Base-by-base conservation (phyloP, 2,797 vertebrate species). In the Chiroxiphia lanceolata region DNA sequence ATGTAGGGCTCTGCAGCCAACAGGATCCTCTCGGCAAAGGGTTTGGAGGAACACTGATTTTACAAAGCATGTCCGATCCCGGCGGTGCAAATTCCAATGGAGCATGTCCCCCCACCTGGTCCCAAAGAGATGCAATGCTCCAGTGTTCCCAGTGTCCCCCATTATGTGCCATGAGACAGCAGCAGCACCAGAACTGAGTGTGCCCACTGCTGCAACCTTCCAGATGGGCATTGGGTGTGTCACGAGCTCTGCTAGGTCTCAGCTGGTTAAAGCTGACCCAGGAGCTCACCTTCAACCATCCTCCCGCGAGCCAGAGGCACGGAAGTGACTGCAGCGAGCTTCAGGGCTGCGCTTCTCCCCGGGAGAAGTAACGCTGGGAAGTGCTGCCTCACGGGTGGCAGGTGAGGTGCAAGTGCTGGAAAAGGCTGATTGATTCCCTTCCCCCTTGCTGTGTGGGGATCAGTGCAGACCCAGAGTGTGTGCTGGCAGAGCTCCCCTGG, bases 1-100 rank as follows among this genome's bases (percentile, higher is more conserved):
- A 0, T 1, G 0, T 0, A 9, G 79, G 50, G 74, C 27, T 77
- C 51, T 10, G 3, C 0, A 25, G 59, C 63, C 9, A 2, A 5
- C 0, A 4, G 75, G 18, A 47, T 61, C 29, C 50, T 50, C 26
- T 1, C 3, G 27, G 40, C 0, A 0, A 71, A 79, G 33, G 20
- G 11, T 88, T 61, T 1, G 1, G 40, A 53, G 45, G 59, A 70
- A 69, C 11, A 5, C 20, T 3, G 51, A 6, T 27, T 0, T 9
- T 56, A 25, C 0, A 0, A 53, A 50, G 63, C 47, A 4, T 4
- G 0, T 54, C 80, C 56, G 15, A 2, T 85, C 57, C 67, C 6
- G 5, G 54, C 4, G 3, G 33, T 22, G 6, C 42, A 26, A 29
- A 71, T 56, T 56, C 75, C 3, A 0, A 11, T 1, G 10, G 78